Evolutionary conservation across 2,113 vertebrate species (phyloP).

Genomic region (Callithrix jacchus): DNA sequence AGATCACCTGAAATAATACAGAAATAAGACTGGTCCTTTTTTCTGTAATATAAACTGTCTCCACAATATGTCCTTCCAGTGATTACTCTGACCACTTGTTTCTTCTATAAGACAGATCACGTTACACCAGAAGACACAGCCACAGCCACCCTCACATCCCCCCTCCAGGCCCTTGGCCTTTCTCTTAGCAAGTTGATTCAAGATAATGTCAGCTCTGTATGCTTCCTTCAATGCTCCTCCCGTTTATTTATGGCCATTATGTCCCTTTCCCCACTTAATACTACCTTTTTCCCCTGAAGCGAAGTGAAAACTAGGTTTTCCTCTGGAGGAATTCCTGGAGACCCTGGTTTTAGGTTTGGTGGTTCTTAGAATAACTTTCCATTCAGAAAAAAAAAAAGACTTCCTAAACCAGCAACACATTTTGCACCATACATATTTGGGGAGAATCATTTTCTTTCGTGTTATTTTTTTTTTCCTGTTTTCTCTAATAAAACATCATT

Average conservation of each 20-base stretch:
- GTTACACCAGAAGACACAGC: not conserved
- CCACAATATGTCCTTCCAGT: not conserved
- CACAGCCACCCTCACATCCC: not conserved
- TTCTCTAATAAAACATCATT: constrained; percentile 52
- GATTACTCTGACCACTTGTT: not conserved
- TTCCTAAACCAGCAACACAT: constrained; percentile 52
- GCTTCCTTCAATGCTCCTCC: not conserved
- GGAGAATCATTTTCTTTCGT: constrained; percentile 71
- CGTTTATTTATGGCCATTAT: not conserved
- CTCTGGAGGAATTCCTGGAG: not conserved
- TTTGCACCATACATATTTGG: constrained; percentile 46
- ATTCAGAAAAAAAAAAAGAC: constrained; percentile 44
- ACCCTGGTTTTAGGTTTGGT: not conserved
- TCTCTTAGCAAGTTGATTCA: not conserved
- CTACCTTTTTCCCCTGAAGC: not conserved
- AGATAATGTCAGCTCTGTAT: not conserved
- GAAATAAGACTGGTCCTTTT: not conserved
- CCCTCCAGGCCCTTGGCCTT: not conserved
- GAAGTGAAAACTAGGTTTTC: not conserved
- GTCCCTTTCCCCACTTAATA: not conserved
- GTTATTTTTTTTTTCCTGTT: constrained; percentile 57
- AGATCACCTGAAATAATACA: not conserved
- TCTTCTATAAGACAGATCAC: not conserved
- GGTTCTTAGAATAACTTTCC: constrained; percentile 55
- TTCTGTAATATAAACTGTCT: not conserved